A percentile compares a stretch with the other conserved stretches of the same genome.
Evolutionary conservation across 35 echinoderm and acorn worm genomes (phyloP).

Genomic region (Amphiura filiformis): DNA sequence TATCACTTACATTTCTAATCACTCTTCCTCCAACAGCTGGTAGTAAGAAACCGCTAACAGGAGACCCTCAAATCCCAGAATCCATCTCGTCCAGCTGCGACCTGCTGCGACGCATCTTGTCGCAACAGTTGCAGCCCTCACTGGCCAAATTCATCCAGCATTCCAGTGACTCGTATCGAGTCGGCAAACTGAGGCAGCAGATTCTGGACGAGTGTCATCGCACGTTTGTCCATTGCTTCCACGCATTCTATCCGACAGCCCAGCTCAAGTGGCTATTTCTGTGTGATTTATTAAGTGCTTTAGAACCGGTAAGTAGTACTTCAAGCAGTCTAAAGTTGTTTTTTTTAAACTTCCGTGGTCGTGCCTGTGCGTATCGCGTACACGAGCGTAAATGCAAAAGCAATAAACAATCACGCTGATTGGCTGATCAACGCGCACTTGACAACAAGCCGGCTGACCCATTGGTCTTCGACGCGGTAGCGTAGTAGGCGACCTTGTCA

Average conservation of each 20-base stretch:
- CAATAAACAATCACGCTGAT: too few relatives aligned
- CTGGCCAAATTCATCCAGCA: constrained; percentile 5
- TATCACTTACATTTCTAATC: too few relatives aligned
- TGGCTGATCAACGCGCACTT: too few relatives aligned
- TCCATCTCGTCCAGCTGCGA: constrained; percentile 83
- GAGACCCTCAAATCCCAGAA: constrained; percentile 74
- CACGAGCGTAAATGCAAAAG: too few relatives aligned
- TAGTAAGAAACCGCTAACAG: constrained; percentile 42
- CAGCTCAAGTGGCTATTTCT: constrained; percentile 98
- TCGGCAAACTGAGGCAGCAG: constrained; percentile 38
- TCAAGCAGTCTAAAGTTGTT: too few relatives aligned
- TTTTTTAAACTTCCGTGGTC: too few relatives aligned
- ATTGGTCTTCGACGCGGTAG: too few relatives aligned
- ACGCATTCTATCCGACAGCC: constrained; percentile 93
- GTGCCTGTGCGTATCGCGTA: too few relatives aligned
- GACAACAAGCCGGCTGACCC: too few relatives aligned
- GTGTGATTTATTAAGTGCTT: constrained; percentile 64
- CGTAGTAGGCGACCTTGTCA: too few relatives aligned
- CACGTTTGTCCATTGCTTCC: constrained; percentile 94
- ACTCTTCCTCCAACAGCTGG: constrained; percentile 7
- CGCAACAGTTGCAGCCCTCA: constrained; percentile 17
- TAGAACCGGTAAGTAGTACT: constrained; percentile 15
- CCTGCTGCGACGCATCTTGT: constrained; percentile 76
- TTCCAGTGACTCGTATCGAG: background rate
- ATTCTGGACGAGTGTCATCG: constrained; percentile 83